Conservation (phyloP, 1,140 invertebrate genomes). For the Pararge aegeria region DNA sequence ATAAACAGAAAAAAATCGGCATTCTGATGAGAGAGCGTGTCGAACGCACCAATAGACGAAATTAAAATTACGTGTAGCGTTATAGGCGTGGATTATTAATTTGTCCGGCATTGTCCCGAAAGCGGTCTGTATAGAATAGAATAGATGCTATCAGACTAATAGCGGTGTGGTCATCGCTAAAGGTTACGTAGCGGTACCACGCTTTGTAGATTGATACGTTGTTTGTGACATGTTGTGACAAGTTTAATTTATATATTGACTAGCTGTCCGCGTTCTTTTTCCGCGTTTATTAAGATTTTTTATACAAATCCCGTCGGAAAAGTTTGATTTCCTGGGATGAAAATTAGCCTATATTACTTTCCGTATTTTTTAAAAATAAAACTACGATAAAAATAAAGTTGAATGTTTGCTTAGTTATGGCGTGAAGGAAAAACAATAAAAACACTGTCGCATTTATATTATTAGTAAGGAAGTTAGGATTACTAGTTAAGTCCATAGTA, state of each 20-base stretch:
- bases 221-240: conserved; percentile 5
- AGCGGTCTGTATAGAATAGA: conserved; percentile 20
- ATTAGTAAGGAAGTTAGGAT: no score
- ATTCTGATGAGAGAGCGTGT: conserved; percentile 49
- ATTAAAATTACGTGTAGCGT: conserved; percentile 69
- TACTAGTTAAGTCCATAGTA: no score
- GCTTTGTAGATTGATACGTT: not conserved
- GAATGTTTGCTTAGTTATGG: no score
- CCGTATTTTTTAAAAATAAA: no score
- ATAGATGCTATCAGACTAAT: conserved; percentile 16
- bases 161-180: conserved; percentile 12
- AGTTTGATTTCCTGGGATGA: not conserved
- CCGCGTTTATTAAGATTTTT: no score
- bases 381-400: no score
- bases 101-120: conserved; percentile 60
- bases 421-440: no score
- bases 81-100: conserved; percentile 74
- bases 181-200: conserved; percentile 6
- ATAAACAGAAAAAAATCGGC: conserved; percentile 43
- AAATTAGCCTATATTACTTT: no score
- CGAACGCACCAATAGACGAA: conserved; percentile 55
- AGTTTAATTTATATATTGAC: no score
- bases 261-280: no score
- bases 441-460: no score
- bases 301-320: no score